Base-by-base conservation (phyloP, 1,140 invertebrate species). In the Heliconius eleuchia region DNA sequence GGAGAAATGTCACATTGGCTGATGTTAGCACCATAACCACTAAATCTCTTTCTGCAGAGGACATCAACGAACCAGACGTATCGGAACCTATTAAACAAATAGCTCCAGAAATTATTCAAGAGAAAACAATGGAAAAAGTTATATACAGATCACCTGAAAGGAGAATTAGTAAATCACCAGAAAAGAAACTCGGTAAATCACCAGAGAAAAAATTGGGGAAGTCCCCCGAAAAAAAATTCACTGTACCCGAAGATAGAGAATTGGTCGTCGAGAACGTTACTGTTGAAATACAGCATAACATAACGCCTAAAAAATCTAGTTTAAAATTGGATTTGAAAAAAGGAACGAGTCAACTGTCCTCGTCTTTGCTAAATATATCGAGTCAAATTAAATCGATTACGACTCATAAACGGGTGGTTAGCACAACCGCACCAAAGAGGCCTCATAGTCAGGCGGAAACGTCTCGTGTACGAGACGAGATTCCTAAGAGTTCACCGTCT, bases 371-470 rank as follows among this genome's bases (percentile, higher is more conserved):
- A n/a, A 94, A 94, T 82, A 94, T 94, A 84, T 94, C 92, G 18
- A 94, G 92, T 87, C 92, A 94, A 88, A 93, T 94, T 42, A 92
- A 94, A 84, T 94, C 93, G 13, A 90, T 94, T 30, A 94, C 93
- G 0, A 94, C 93, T 74, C 93, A 94, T 82, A 94, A 93, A 80
- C 88, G 92, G 70, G 87, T 93, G 82, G 89, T 92, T n/a, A 93
- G 89, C 84, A 89, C 90, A 0, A 92, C 90, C 30, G 89, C 84
- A 9, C 89, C 90, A n/a, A 92, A 88, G 88, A 90, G 80, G 52
- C 82, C 76, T 27, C 88, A 70, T 5, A 81, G 80, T 60, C 83
- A 84, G 34, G 75, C 86, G 74, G 91, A 92, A 55, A 76, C 74
- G 74, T 79, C 85, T 23, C 78, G 78, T 71, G 77, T 86, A 13